Conservation (phyloP, 2,888 invertebrate species). For the Aricia artaxerxes region DNA sequence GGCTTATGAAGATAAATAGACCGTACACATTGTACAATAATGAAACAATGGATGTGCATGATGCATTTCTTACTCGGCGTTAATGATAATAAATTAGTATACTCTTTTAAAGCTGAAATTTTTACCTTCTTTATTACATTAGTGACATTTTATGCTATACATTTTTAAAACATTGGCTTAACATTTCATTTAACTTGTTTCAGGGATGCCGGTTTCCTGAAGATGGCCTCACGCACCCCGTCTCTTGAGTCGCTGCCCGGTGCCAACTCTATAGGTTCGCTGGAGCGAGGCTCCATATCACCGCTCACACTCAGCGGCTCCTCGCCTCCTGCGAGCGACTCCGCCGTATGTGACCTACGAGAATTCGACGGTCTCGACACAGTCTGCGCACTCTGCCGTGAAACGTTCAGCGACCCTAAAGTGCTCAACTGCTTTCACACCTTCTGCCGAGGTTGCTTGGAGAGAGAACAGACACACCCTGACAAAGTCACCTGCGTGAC, state of each 20-base stretch:
- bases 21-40: neutral
- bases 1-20: constrained; percentile 10
- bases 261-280: constrained; percentile 95
- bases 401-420: constrained; percentile 87
- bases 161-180: neutral
- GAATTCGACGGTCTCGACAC: constrained; percentile 82
- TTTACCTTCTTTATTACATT: neutral
- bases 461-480: constrained; percentile 84
- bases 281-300: constrained; percentile 90
- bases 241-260: constrained; percentile 95
- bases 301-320: constrained; percentile 93
- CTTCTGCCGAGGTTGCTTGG: constrained; percentile 90
- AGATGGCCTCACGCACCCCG: constrained; percentile 96
- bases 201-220: constrained; percentile 94
- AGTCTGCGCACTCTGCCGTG: constrained; percentile 87
- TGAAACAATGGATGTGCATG: neutral
- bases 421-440: constrained; percentile 91
- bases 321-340: constrained; percentile 92
- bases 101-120: neutral
- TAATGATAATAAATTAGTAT: constrained; percentile 12
- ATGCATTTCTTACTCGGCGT: neutral
- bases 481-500: constrained; percentile 89
- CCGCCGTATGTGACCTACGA: constrained; percentile 88
- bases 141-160: neutral
- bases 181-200: constrained; percentile 66